phyloP scores from a whole-genome alignment of 2,888 invertebrate genomes.

The Philopedon plagiatum region DNA sequence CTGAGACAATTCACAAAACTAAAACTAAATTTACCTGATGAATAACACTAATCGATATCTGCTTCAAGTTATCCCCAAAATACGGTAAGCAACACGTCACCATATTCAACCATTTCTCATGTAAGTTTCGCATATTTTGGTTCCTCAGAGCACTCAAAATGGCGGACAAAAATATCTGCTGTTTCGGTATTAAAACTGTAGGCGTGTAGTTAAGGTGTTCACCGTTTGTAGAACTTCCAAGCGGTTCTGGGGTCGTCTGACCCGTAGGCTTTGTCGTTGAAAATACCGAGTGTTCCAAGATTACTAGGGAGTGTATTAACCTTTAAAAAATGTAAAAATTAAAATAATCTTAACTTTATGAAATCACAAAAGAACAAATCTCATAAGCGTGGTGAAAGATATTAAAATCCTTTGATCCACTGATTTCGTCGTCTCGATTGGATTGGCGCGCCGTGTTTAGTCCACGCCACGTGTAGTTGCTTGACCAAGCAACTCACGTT shows the following conservation, averaged over 20 bases:
- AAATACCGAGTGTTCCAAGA: conserved; percentile 81
- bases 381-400: no score
- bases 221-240: conserved; percentile 59
- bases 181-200: conserved; percentile 80
- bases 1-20: no score
- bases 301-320: conserved; percentile 79
- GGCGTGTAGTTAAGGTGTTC: conserved; percentile 75
- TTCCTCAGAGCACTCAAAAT: conserved; percentile 83
- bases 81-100: conserved; percentile 86
- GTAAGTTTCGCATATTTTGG: conserved; percentile 79
- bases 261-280: conserved; percentile 43
- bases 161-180: conserved; percentile 87
- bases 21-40: conserved; percentile 71
- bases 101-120: conserved; percentile 87
- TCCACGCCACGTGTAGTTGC: no score
- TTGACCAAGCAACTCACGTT: no score
- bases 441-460: no score
- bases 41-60: conserved; percentile 83
- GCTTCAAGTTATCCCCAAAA: conserved; percentile 82
- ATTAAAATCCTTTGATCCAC: no score
- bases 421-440: no score
- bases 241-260: conserved; percentile 53
- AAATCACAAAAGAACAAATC: no score
- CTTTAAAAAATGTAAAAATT: conserved; percentile 62
- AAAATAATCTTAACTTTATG: not conserved